Evolutionary conservation across 2,113 vertebrate species (phyloP).

Genomic region (Spermophilus dauricus): DNA sequence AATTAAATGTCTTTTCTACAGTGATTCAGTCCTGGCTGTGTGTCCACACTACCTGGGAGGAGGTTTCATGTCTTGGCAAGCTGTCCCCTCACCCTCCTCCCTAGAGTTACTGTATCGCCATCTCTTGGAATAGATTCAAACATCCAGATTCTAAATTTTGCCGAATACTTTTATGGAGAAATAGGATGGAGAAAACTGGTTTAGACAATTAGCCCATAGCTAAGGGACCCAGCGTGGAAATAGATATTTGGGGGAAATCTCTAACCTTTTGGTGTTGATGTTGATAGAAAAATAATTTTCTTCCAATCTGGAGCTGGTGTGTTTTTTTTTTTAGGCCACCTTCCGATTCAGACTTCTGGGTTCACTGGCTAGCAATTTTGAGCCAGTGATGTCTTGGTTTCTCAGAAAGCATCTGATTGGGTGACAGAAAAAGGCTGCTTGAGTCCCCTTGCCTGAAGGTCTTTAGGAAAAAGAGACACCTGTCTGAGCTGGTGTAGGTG

Average conservation of each 20-base stretch:
- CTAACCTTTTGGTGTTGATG: background rate
- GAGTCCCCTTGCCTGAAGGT: conserved; percentile 44
- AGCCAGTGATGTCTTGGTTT: background rate
- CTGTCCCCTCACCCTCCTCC: fast-evolving
- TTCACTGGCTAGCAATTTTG: background rate
- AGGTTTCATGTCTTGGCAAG: background rate
- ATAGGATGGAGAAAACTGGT: background rate
- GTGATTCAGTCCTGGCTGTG: background rate
- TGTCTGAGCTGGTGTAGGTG: conserved; percentile 51
- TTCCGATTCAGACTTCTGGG: background rate
- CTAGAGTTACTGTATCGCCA: background rate
- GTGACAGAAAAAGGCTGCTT: background rate
- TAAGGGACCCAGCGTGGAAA: background rate
- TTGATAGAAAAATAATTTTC: background rate
- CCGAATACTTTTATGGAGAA: background rate
- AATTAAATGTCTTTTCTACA: background rate
- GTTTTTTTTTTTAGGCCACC: background rate
- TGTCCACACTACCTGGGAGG: background rate
- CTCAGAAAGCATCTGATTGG: background rate
- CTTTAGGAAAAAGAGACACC: conserved; percentile 58
- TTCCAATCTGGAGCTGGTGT: background rate
- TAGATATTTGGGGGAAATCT: background rate
- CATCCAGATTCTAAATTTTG: background rate
- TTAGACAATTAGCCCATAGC: background rate
- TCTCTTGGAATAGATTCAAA: background rate